Base-by-base conservation (phyloP, 92 coral and sea anemone species). In the Montipora capitata region DNA sequence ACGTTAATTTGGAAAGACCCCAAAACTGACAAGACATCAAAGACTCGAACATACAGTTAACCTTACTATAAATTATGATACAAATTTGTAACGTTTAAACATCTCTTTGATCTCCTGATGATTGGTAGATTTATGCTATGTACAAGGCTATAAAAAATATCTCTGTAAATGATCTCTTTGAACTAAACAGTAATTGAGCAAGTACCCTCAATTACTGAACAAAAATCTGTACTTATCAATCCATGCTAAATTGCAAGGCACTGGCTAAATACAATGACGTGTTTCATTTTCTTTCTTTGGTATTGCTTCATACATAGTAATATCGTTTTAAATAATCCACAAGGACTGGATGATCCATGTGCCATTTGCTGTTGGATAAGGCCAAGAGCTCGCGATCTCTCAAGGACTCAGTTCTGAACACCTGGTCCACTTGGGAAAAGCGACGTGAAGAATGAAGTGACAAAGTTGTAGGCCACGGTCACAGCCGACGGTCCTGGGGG, bases 391-490 rank as follows among this genome's bases (percentile, higher is more conserved):
- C 13, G 2, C 52, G 11, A 3, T 18, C 67, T 43, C 58, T 52
- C 10, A 16, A 13, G 3, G 40, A 14, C 68, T 72, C 40, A 83
- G 65, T 83, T 83, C n/a, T 72, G 87, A 3, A 57, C 87, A 3
- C 17, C 79, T 16, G 79, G 79, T 63, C 83, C 82, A 76, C 13
- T 64, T 0, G 99, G 99, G 27, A 98, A 78, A 62, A 98, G 77
- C 18, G 99, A 98, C 2, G 99, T 96, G 79, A 98, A 98, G 79
- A 98, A 98, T 4, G 99, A 92, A 20, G 96, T 93, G 62, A 98
- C 83, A 75, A 98, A 98, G 90, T 92, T 98, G 73, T 85, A 83
- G 44, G 94, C 95, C 43, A 98, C 94, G 16, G 91, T 92, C 16
- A 92, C 81, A 27, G 91, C 88, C 40, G 99, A 93, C 68, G 98